Evolutionary conservation across 2,113 vertebrate species (phyloP).

Genomic region (Protomyctophum bolini): DNA sequence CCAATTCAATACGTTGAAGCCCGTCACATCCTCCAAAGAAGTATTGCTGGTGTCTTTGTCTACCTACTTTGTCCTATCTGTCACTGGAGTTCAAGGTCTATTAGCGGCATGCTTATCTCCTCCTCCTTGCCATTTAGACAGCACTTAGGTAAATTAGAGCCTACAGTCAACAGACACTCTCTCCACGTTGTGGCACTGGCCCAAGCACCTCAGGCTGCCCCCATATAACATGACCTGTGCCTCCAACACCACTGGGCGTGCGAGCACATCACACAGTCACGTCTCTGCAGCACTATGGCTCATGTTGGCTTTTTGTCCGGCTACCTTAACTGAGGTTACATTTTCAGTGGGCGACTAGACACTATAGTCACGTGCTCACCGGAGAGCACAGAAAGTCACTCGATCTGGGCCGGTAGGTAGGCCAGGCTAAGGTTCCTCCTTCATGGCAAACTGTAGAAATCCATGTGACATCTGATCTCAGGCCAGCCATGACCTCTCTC

Average conservation of each 20-base stretch:
- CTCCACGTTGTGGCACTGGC: slow-evolving; percentile 16
- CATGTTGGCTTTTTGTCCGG: not conserved
- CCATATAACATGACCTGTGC: not conserved
- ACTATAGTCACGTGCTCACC: not conserved
- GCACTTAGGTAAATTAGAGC: slow-evolving; percentile 67
- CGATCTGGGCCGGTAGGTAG: not conserved
- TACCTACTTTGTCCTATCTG: slow-evolving; percentile 47
- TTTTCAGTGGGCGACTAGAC: not conserved
- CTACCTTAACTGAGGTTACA: not conserved
- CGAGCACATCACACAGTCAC: not conserved
- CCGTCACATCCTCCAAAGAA: slow-evolving; percentile 17
- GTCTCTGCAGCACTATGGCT: not conserved
- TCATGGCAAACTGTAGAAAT: not conserved
- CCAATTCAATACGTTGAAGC: slow-evolving; percentile 15
- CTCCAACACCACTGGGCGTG: not conserved
- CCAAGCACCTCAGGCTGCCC: not conserved
- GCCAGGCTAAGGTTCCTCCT: not conserved
- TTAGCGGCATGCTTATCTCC: slow-evolving; percentile 62
- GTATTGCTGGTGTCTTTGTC: slow-evolving; percentile 47
- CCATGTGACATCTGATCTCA: slow-evolving; percentile 47
- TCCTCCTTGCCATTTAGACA: slow-evolving; percentile 39
- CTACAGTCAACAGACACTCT: slow-evolving; percentile 28
- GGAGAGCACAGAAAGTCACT: no score
- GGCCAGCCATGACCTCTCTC: slow-evolving; percentile 35
- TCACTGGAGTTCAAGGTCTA: slow-evolving; percentile 63